Base-by-base conservation (phyloP, 92 coral and sea anemone species). In the Bergia sp. region DNA sequence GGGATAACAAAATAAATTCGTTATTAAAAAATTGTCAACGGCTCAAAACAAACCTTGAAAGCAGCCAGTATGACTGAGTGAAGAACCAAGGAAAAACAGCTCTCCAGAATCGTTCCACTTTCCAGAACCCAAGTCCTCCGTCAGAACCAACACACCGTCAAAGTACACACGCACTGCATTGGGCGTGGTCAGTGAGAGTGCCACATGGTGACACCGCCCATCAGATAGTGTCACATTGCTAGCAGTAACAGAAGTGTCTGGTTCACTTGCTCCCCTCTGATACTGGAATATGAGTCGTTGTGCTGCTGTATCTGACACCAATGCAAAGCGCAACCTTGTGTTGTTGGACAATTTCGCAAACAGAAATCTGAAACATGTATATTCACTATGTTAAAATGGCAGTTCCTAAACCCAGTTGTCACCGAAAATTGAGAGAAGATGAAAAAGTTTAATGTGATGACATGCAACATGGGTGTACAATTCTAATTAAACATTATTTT, bases 121-220 rank as follows among this genome's bases (percentile, higher is more conserved):
- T 29, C 79, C 88, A 39, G 21, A n/a, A 37, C 13, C 64, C 23
- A 73, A 29, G 9, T 37, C 55, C 50, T 82, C 81, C 49, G 44
- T 77, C 55, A 55, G 84, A 12, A 50, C 76, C 50, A 91, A 78
- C 29, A 1, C 5, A 12, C 89, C 91, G 69, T 91, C 82, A 50
- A 67, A 1, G 61, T 57, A 91, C 41, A 91, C 45, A 21, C 77
- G 93, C 41, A 88, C 73, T 47, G 85, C 83, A 38, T 80, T 43
- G 73, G 85, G 85, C 49, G 55, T 71, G 45, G 81, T 82, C 72
- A 88, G 80, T 0, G 89, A 64, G 39, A 91, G 85, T 4, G 93
- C 89, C 65, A 91, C 85, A n/a, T 91, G 91, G 69, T 82, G 93
- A 45, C 93, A 91, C 45, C 71, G 69, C n/a, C 81, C 85, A 72